Evolutionary conservation across 2,888 invertebrate genomes (phyloP).

Genomic region (Campoletis raptor): DNA sequence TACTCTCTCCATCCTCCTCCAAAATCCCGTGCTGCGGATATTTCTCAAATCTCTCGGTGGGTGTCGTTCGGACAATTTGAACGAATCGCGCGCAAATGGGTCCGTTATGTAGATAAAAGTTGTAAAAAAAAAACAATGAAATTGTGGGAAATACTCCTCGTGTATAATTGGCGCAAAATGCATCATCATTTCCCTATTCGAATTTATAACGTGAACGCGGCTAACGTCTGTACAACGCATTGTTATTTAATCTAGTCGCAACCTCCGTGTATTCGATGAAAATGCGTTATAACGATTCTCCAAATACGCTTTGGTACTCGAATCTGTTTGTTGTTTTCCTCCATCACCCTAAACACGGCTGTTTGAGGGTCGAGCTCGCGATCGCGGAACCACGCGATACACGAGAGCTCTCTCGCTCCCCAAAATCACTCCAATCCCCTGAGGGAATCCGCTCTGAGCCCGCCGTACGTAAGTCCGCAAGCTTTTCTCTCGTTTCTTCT

Average conservation of each 20-base stretch:
- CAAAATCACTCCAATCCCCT: background rate
- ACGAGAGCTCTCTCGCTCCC: constrained; percentile 12
- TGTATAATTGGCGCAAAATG: constrained; percentile 1
- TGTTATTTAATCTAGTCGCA: background rate
- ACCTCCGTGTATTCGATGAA: background rate
- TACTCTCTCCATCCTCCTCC: background rate
- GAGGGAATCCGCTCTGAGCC: background rate
- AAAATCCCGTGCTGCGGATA: background rate
- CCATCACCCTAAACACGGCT: constrained; percentile 12
- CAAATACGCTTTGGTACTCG: constrained; percentile 1
- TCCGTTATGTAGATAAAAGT: background rate
- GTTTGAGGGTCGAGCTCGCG: constrained; percentile 6
- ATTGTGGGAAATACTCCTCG: background rate
- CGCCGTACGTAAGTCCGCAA: background rate
- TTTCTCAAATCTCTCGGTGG: constrained; percentile 8
- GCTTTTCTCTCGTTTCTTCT: background rate
- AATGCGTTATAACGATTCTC: background rate
- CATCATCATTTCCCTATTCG: background rate
- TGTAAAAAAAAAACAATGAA: background rate
- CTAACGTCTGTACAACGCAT: background rate
- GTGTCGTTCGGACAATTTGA: background rate
- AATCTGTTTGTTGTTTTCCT: constrained; percentile 4
- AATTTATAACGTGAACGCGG: background rate
- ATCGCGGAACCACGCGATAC: constrained; percentile 28
- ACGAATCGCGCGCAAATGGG: background rate